Evolutionary conservation across 2,797 vertebrate species (phyloP), one percentile per base, ranked within the genome.

Genomic region (Loriculus beryllinus): DNA sequence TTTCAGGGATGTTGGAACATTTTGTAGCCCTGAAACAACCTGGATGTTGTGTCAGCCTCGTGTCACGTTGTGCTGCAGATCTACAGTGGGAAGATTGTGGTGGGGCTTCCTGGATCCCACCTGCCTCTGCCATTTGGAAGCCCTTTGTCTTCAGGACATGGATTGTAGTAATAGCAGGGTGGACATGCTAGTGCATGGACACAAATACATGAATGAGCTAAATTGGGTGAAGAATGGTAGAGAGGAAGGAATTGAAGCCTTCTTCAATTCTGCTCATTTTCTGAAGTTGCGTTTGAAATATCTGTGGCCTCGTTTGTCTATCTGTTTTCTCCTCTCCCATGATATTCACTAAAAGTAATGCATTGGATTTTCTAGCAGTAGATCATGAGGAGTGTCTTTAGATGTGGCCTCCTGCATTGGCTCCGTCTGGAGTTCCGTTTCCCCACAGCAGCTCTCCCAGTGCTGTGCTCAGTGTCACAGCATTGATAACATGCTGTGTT

Each of bases 21-120:
- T 37, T 26, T 35, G 29, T 14, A 72, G 23, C 60, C 49, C 67
- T 33, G 42, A 45, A 67, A 22, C 40, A 47, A 12, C 42, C 23
- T 70, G 83, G 35, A 21, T 52, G 4, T 39, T 68, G 31, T 22
- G 26, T 51, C 65, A 31, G n/a, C 17, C 47, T 60, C 4, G 0
- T n/a, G 62, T 18, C 29, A 3, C 26, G 1, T 31, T 25, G n/a
- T 29, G 39, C 57, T 7, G 28, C 40, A 25, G 1, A 17, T 21
- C 31, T 31, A 2, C 4, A 0, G 26, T 12, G 63, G 31, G 33
- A 60, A 43, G 69, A 15, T 22, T n/a, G 17, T 33, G 15, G 19
- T 15, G 35, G n/a, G 40, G 22, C 39, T 52, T 35, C 56, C 22
- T 12, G 8, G 7, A 6, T 33, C 18, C 0, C 2, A 1, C 33